phyloP scores from a whole-genome alignment of 1,140 invertebrate genomes.

The Asbolus verrucosus region DNA sequence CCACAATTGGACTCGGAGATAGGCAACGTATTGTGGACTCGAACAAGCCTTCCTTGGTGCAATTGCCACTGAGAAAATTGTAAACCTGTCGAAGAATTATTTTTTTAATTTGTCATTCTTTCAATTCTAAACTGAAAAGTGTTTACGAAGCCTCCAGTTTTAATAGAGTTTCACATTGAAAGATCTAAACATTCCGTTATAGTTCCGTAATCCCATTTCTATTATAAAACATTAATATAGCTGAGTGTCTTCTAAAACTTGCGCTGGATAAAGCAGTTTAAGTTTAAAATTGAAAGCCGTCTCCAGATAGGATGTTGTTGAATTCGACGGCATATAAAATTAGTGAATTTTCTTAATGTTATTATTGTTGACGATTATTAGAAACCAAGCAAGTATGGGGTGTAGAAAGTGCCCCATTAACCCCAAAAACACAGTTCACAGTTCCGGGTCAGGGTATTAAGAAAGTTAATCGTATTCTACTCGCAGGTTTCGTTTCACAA shows the following conservation, averaged over 20 bases:
- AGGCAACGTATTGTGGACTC: too few species aligned
- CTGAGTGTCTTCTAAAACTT: conserved; percentile 4
- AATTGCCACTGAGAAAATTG: too few species aligned
- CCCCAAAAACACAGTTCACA: conserved; percentile 20
- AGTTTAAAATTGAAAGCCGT: conserved; percentile 10
- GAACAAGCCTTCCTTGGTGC: too few species aligned
- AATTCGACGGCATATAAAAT: conserved; percentile 3
- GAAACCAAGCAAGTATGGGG: not conserved
- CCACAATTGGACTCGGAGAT: too few species aligned
- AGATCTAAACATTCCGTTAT: conserved; percentile 7
- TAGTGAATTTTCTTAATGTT: conserved; percentile 16
- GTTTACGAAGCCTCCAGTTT: not conserved
- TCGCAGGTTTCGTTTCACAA: not conserved
- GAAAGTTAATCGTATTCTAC: conserved; percentile 22
- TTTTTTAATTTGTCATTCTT: too few species aligned
- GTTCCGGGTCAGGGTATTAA: conserved; percentile 15
- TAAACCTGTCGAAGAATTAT: too few species aligned
- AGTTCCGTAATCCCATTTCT: conserved; percentile 11
- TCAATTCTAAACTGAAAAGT: not conserved
- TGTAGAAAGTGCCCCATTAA: conserved; percentile 24
- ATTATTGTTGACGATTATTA: conserved; percentile 27
- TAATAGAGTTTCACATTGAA: not conserved
- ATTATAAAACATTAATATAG: conserved; percentile 12
- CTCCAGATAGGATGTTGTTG: not conserved
- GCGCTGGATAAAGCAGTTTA: conserved; percentile 18